These are phyloP conservation scores for Phenganax stokvisi DNA, from an alignment of 92 coral and sea anemone genomes.

Conservation along the genomic window DNA sequence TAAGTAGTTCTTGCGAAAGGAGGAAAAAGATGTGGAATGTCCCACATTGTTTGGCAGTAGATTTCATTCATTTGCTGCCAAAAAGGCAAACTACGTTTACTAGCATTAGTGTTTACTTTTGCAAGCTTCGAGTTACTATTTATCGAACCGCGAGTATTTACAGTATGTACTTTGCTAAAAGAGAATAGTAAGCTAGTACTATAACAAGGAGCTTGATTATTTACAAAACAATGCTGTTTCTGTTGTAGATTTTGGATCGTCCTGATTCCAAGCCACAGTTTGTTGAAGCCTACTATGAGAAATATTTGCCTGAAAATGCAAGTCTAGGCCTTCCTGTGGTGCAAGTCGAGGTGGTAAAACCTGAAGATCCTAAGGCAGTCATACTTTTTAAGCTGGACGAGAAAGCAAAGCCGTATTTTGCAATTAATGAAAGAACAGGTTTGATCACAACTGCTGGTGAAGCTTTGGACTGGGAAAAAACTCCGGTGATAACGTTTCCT, in stretches of 20 bases:
- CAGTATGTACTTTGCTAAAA: no score
- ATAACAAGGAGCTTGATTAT: no score
- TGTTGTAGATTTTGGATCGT: slow-evolving; percentile 9
- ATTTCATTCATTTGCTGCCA: no score
- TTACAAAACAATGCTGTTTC: background rate
- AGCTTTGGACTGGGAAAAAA: slow-evolving; percentile 53
- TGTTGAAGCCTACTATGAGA: slow-evolving; percentile 21
- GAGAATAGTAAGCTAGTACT: no score
- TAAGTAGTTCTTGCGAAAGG: no score
- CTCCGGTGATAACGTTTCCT: slow-evolving; percentile 40
- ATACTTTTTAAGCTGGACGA: slow-evolving; percentile 41
- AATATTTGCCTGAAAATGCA: slow-evolving; percentile 20
- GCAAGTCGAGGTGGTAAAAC: slow-evolving; percentile 8
- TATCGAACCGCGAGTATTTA: no score
- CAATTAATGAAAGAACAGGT: slow-evolving; percentile 56
- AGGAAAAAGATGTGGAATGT: no score
- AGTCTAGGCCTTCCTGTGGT: slow-evolving; percentile 18
- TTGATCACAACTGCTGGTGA: slow-evolving; percentile 48
- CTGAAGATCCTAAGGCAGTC: background rate
- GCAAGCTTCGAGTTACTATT: no score
- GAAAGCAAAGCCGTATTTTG: slow-evolving; percentile 56
- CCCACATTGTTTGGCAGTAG: no score
- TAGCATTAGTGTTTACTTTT: no score
- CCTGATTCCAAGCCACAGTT: slow-evolving; percentile 17
- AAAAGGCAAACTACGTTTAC: no score